Percentiles rank a stretch among this genome's conserved stretches.
Evolutionary conservation across 2,113 vertebrate species (phyloP).

Genomic region (Alexandromys fortis): DNA sequence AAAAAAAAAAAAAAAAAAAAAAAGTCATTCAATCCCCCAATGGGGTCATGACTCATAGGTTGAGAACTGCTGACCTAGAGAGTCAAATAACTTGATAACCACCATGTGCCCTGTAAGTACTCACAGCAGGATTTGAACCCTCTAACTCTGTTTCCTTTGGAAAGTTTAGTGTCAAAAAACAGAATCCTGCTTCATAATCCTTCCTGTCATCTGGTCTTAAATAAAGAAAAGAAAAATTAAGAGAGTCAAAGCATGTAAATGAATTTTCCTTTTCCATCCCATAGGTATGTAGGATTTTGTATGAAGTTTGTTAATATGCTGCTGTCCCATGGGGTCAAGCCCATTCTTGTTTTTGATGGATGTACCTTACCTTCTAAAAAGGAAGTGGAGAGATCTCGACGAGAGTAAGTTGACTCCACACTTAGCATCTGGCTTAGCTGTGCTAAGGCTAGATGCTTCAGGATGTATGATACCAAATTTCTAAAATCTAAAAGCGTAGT

Average conservation of each 20-base stretch:
- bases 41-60: neutral
- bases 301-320: constrained; percentile 99
- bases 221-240: constrained; percentile 13
- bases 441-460: neutral
- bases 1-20: no score
- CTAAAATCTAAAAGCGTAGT: neutral
- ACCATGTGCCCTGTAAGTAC: neutral
- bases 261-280: constrained; percentile 53
- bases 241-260: neutral
- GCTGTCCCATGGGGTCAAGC: constrained; percentile 91
- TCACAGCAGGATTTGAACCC: neutral
- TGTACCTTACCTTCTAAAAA: constrained; percentile 96
- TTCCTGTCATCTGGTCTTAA: neutral
- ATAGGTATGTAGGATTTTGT: constrained; percentile 95
- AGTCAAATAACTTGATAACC: neutral
- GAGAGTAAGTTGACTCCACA: constrained; percentile 90
- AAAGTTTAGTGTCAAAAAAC: neutral
- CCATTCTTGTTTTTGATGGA: constrained; percentile 97
- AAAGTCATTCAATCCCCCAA: neutral
- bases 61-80: neutral
- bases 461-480: neutral
- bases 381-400: constrained; percentile 94
- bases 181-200: neutral
- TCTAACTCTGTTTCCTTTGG: neutral
- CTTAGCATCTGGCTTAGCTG: neutral